Evolutionary conservation across 2,113 vertebrate genomes (phyloP).

Genomic region (Megaceryle maxima): DNA sequence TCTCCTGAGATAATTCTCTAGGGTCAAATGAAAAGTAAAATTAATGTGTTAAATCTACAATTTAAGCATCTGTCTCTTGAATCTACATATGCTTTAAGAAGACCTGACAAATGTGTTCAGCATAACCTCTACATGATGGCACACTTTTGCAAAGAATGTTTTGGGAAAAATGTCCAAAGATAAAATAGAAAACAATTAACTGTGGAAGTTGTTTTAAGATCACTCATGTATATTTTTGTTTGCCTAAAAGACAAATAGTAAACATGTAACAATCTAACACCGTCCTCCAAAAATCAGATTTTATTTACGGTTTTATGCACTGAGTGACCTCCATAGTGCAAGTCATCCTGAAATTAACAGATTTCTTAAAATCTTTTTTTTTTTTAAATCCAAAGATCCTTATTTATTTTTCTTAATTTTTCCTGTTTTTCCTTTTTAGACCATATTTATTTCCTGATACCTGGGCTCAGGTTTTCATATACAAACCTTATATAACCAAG

Average conservation of each 20-base stretch:
- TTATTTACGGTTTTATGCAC: background rate
- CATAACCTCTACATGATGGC: background rate
- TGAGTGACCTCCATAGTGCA: background rate
- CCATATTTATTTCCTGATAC: background rate
- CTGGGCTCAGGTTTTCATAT: background rate
- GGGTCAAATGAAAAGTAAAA: constrained; percentile 7
- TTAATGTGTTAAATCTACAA: background rate
- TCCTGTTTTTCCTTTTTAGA: background rate
- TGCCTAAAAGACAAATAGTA: background rate
- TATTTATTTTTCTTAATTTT: background rate
- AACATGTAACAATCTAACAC: background rate
- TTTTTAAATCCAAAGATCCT: background rate
- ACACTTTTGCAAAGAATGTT: background rate
- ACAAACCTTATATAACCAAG: background rate
- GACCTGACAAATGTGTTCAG: fast-evolving
- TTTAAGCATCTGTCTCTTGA: background rate
- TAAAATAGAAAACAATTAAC: background rate
- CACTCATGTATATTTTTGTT: background rate
- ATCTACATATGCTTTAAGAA: background rate
- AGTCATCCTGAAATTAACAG: background rate
- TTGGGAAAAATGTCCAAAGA: background rate
- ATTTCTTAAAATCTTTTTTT: background rate
- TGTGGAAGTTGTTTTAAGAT: background rate
- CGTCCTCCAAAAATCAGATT: background rate
- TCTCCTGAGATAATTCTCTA: background rate